Base-by-base conservation (phyloP, 2,888 invertebrate species). In the Meteorus colon region DNA sequence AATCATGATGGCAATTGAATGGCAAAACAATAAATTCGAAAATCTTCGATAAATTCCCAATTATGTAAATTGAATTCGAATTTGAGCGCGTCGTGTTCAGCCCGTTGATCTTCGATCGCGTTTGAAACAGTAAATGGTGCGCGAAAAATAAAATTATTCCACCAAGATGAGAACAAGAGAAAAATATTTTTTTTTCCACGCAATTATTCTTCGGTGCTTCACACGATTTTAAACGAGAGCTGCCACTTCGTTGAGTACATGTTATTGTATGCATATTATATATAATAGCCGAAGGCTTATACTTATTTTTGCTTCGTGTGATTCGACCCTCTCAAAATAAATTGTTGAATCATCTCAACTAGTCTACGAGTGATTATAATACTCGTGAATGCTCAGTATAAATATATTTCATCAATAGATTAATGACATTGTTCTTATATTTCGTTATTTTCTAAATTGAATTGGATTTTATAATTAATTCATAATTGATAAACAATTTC, bases 261-360 rank as follows among this genome's bases (percentile, higher is more conserved):
- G 5, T 51, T 55, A 55, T n/a, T 19, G n/a, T 55, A 55, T 55
- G 19, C 19, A 55, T 55, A 55, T 19, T 8, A 55, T 55, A 55
- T 41, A 41, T 41, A 12, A 41, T 41, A 41, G 41, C 8, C 41
- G 41, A 19, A 45, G 45, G 48, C 60, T 41, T 69, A 31, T 79
- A 84, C 84, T 87, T 87, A 87, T 87, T 87, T 87, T 83, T 81
- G 84, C 81, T 81, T 80, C 73, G 81, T 79, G 80, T 87, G 87
- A 87, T 86, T 87, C 86, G 85, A 66, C 73, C 74, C 78, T 84
- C 86, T 85, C 82, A 87, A 87, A 87, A 87, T 87, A 87, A 85
- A 60, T 34, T 60, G 77, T 78, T 83, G 82, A 85, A 83, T 83
- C 83, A 84, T 81, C 81, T 55, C 55, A 55, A 41, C 41, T 55